Evolutionary conservation across 2,797 vertebrate species (phyloP).

Genomic region (Denticeps clupeoides): DNA sequence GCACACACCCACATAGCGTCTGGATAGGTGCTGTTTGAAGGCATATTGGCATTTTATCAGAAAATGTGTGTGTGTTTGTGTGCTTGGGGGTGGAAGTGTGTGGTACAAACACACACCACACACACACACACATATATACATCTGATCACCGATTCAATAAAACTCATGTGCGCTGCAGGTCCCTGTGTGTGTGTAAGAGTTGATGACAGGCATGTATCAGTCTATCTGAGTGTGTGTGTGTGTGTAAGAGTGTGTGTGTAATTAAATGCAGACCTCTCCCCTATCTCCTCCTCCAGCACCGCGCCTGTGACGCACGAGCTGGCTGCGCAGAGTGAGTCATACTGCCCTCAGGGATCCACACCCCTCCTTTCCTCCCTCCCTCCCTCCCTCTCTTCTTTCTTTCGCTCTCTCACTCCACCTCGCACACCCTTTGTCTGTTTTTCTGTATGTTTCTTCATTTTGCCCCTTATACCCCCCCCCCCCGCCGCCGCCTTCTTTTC

Average conservation of each 20-base stretch:
- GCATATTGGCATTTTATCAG: no score
- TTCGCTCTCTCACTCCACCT: constrained; percentile 12
- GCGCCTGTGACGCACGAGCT: constrained; percentile 42
- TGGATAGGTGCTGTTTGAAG: no score
- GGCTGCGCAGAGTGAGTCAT: constrained; percentile 47
- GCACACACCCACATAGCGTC: no score
- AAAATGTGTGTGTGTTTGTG: neutral
- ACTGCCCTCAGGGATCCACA: constrained; percentile 34
- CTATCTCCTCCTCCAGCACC: constrained; percentile 42
- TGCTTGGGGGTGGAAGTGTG: constrained; percentile 6
- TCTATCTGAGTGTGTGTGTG: neutral
- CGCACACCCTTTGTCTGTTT: constrained; percentile 8
- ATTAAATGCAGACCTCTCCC: constrained; percentile 41
- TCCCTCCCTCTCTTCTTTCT: constrained; percentile 11
- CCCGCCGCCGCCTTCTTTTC: neutral
- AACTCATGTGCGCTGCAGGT: no score
- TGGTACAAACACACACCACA: neutral
- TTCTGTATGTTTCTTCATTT: constrained; percentile 2
- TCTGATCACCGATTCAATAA: constrained; percentile 15
- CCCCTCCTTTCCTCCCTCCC: constrained; percentile 24
- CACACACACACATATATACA: constrained; percentile 7
- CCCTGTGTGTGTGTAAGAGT: neutral
- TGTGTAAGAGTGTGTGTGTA: constrained; percentile 17
- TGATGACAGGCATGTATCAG: neutral
- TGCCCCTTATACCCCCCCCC: neutral